Base-by-base conservation (phyloP, 2,888 invertebrate genomes). In the Drosophila seclusa region DNA sequence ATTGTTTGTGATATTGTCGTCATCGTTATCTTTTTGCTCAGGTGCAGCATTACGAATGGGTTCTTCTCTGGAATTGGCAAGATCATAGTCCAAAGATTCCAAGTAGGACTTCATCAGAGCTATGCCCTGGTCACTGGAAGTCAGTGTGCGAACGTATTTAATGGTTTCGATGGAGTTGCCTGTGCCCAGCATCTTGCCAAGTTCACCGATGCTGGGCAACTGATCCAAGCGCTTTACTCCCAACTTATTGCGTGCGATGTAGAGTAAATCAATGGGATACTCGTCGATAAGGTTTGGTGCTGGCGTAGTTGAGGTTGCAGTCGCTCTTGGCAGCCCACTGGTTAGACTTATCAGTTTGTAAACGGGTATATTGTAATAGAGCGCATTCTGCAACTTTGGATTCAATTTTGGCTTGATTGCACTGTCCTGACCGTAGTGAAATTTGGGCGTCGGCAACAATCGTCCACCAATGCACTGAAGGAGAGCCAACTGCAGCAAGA, bases 141-240 rank as follows among this genome's bases (percentile, higher is more conserved):
- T 85, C 29, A 92, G 63, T 2, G 88, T 64, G 5, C 91, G 91
- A 29, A 92, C 81, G 24, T 87, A 89, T 13, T 87, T 78, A 6
- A 92, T 83, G 18, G 92, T 92, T 11, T 92, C 91, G 6, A 69
- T 53, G 7, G 77, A 65, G 40, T 68, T 86, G n/a, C 77, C 65
- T 0, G 92, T 92, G 16, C 92, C 92, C 53, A 92, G 71, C 32
- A 91, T 67, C 58, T 89, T 84, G 5, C 90, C 84, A 8, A 92
- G 68, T 48, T 92, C 89, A 42, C 78, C 84, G 18, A 92, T 64
- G 53, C 79, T 90, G 0, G 92, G 92, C 72, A 92, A 76, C 53
- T 91, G 82, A 31, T 90, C 82, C 4, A 78, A 32, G n/a, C 81
- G 82, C 32, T 76, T 89, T 0, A 92, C 65, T 5, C 91, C 92